Conservation (phyloP, 1,140 invertebrate genomes). For the Zophobas morio region DNA sequence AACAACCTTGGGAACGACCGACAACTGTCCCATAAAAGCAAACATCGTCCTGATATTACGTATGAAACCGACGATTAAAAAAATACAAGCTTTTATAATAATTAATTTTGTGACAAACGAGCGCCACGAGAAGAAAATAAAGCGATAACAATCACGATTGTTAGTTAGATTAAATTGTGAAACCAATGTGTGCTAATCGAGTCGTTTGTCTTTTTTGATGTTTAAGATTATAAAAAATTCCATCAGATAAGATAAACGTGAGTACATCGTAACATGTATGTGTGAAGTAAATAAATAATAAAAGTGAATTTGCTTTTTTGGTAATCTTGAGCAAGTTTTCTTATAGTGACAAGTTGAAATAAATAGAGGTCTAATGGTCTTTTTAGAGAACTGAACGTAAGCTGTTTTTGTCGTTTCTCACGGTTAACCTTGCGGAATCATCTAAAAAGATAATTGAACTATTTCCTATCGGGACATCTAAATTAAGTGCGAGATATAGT, state of each 20-base stretch:
- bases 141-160: too few species aligned
- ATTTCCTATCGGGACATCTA: not conserved
- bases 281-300: slow-evolving; percentile 33
- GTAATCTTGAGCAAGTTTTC: not conserved
- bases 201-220: slow-evolving; percentile 21
- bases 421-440: not conserved
- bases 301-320: slow-evolving; percentile 5
- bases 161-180: not conserved
- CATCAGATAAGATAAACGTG: slow-evolving; percentile 45
- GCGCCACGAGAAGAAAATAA: not conserved
- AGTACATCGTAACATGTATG: slow-evolving; percentile 15
- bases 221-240: slow-evolving; percentile 38
- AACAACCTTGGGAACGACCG: slow-evolving; percentile 52
- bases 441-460: slow-evolving; percentile 9
- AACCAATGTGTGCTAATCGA: not conserved
- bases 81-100: slow-evolving; percentile 5
- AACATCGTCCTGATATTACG: slow-evolving; percentile 30
- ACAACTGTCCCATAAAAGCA: slow-evolving; percentile 42
- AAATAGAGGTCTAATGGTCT: slow-evolving; percentile 16
- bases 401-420: not conserved
- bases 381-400: not conserved
- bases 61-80: slow-evolving; percentile 16
- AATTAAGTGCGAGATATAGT: not conserved
- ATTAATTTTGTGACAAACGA: slow-evolving; percentile 16
- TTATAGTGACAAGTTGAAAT: not conserved